Evolutionary conservation across 2,888 invertebrate genomes (phyloP), one percentile per base, ranked within the genome.

Genomic region (Tachina fera): DNA sequence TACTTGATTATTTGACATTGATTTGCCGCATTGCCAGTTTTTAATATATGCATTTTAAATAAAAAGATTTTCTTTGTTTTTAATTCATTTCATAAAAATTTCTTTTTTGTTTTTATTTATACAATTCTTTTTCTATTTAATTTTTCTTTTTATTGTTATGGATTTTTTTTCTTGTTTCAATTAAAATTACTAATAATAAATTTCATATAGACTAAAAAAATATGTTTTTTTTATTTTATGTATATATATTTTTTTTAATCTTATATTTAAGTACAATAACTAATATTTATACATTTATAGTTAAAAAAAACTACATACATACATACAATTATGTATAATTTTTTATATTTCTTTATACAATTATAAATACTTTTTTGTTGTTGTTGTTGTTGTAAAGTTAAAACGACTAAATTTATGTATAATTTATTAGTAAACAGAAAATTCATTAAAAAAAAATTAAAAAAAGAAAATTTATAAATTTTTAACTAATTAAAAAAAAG

Each of bases 81-180:
- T 88, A 91, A 90, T 91, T 91, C 91, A 91, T 90, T 91, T 91
- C 91, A 91, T 91, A 91, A 88, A 90, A 91, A 91, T 91, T 90
- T 89, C 82, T 91, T 89, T 89, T 31, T 76, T 65, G 1, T 87
- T 88, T 89, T 90, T 87, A 83, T 87, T 89, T 91, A 85, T 88
- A 83, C 88, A 74, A 87, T 88, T 90, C 31, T 88, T 85, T 90
- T 88, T 88, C 88, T 88, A 87, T 88, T 88, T 89, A 88, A 87
- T 89, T 79, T n/a, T n/a, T n/a, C n/a, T n/a, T 88, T 75, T 89
- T 88, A 86, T 89, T 31, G 31, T 31, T 31, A 87, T 87, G 87
- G 88, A 31, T 31, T 86, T 88, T 89, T n/a, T 77, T 87, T 86
- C 81, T 86, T 88, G 75, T 84, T 86, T 88, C 81, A 84, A 87